Percentiles rank a stretch among this genome's conserved stretches.
Conservation (phyloP, 2,888 invertebrate species). For the Dioctria rufipes region DNA sequence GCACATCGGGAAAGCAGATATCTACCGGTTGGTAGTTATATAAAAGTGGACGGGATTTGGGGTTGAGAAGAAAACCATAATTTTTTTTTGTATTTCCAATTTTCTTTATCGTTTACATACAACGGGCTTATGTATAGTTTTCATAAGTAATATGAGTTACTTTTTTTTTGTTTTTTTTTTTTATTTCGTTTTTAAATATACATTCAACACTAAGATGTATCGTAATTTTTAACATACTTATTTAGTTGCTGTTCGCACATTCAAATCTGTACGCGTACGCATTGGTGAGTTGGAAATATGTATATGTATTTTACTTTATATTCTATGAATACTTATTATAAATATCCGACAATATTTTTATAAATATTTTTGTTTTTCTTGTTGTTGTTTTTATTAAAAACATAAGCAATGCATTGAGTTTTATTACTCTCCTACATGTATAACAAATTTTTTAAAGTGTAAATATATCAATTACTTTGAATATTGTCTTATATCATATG, state of each 20-base stretch:
- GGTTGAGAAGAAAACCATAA: background rate
- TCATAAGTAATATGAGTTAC: background rate
- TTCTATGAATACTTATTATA: background rate
- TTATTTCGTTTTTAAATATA: constrained; percentile 39
- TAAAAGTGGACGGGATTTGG: background rate
- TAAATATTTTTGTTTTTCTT: background rate
- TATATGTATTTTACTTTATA: background rate
- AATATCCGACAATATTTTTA: constrained; percentile 37
- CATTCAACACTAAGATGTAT: constrained; percentile 49
- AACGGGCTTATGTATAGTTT: background rate
- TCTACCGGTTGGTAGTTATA: no score
- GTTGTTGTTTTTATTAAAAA: constrained; percentile 29
- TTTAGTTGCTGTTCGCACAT: background rate
- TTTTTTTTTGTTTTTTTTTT: constrained; percentile 1
- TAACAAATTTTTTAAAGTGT: constrained; percentile 41
- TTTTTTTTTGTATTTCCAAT: background rate
- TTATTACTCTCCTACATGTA: constrained; percentile 12
- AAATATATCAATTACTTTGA: constrained; percentile 47
- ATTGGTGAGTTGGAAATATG: constrained; percentile 3
- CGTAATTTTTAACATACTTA: constrained; percentile 21
- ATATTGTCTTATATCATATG: constrained; percentile 49
- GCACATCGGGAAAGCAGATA: no score
- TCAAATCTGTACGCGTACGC: background rate
- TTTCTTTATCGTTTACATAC: constrained; percentile 6
- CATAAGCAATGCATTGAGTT: constrained; percentile 40